Conservation (phyloP, 1,140 invertebrate genomes). For the Bombus pascuorum region DNA sequence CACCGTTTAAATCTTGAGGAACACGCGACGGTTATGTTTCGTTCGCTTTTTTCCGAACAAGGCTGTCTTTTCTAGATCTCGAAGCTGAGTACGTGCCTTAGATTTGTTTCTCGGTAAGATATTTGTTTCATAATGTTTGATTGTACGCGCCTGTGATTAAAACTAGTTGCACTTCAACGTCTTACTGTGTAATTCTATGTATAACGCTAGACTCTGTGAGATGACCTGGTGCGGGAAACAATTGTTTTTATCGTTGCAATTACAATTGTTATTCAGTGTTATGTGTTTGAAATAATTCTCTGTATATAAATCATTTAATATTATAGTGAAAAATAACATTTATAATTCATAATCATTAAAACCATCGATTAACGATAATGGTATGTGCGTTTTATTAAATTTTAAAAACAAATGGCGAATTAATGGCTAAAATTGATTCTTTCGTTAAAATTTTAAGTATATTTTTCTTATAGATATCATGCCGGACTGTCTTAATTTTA, state of each 20-base stretch:
- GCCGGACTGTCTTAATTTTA: too few species aligned
- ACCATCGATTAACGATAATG: background rate
- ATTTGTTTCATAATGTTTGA: background rate
- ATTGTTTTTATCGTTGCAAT: background rate
- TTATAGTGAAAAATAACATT: background rate
- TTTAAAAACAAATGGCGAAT: background rate
- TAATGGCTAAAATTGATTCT: background rate
- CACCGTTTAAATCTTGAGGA: background rate
- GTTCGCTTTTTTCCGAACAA: conserved; percentile 2
- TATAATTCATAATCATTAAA: background rate
- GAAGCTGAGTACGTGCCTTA: background rate
- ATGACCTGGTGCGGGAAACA: background rate
- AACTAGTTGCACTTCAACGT: background rate
- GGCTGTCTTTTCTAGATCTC: background rate
- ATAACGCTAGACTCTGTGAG: background rate
- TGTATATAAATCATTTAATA: background rate
- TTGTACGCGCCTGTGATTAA: background rate
- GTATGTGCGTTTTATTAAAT: background rate
- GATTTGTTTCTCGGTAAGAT: background rate
- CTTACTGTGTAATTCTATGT: background rate
- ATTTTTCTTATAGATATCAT: too few species aligned
- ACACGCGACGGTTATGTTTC: background rate
- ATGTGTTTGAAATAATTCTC: background rate
- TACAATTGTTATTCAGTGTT: background rate
- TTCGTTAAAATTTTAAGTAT: too few species aligned